Percentiles rank a stretch among this genome's conserved stretches.
Conservation (phyloP, 2,113 vertebrate species). For the Nematolebias whitei region DNA sequence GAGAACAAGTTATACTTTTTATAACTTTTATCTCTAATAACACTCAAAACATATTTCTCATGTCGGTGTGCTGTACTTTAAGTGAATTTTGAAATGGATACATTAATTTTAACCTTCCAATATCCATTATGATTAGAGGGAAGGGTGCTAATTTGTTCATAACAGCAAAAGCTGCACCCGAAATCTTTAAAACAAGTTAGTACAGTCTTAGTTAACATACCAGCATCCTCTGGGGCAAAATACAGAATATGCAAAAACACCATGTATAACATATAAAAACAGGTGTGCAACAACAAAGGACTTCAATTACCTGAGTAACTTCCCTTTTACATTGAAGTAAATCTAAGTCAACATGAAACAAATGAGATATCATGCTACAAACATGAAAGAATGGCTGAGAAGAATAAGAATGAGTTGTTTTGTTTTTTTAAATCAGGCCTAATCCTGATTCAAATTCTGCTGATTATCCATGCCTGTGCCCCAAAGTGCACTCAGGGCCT, state of each 20-base stretch:
- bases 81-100: constrained; percentile 19
- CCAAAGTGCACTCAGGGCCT: background rate
- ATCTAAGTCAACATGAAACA: constrained; percentile 43
- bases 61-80: background rate
- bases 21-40: background rate
- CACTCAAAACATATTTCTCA: background rate
- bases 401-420: too few species aligned
- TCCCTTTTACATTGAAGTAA: constrained; percentile 66
- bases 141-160: constrained; percentile 11
- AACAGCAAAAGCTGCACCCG: constrained; percentile 43
- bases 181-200: background rate
- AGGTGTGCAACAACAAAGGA: constrained; percentile 61
- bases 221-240: constrained; percentile 18
- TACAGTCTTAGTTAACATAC: constrained; percentile 29
- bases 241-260: constrained; percentile 43
- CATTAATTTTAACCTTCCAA: constrained; percentile 52
- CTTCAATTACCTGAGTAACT: constrained; percentile 74
- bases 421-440: constrained; percentile 7
- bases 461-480: background rate
- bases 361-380: constrained; percentile 33
- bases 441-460: background rate
- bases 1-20: constrained; percentile 11
- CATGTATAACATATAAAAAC: constrained; percentile 42
- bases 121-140: constrained; percentile 20
- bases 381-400: constrained; percentile 25